Evolutionary conservation across 2,113 vertebrate genomes (phyloP), one percentile per base, ranked within the genome.

Genomic region (Cryptoleucopteryx plumbea): DNA sequence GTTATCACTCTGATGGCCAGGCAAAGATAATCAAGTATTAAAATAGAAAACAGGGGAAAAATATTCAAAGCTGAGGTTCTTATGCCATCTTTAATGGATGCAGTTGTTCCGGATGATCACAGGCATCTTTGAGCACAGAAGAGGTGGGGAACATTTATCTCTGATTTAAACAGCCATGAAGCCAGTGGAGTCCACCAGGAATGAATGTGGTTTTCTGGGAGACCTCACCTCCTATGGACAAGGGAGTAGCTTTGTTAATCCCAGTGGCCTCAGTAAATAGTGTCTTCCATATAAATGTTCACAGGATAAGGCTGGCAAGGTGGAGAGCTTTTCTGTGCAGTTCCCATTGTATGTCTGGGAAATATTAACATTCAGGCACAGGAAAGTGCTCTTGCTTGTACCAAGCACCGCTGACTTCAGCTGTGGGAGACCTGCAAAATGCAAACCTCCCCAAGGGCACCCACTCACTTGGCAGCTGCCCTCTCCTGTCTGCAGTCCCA

Each of bases 401-500:
- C 97, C 96, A 96, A 95, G 93, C 93, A 90, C 84, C 6, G 0
- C 74, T 55, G 66, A 43, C 70, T 95, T 72, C 87, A 93, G 85
- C 87, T 93, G 93, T 83, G 94, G 74, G 91, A 97, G 93, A 96
- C 93, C 95, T 88, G 70, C 87, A 93, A 72, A 77, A 50, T 34
- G n/a, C 89, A 88, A 94, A 70, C 67, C 94, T 96, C 91, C 88
- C 91, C 59, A 93, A 48, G 86, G 88, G 97, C 92, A 94, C 86
- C 86, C 93, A 94, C 95, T 94, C 94, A 90, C 74, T 96, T 96
- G 95, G 94, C 93, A 72, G 87, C 92, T 94, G 83, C 74, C 91
- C 87, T 79, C 83, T 88, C 59, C 86, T 71, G 94, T 89, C 91
- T 83, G 82, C 82, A 96, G 67, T 82, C 93, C 91, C 96, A 74